A percentile compares a stretch with the other conserved stretches of the same genome.
Evolutionary conservation across 2,113 vertebrate genomes (phyloP).

Genomic region (Empidonax traillii): DNA sequence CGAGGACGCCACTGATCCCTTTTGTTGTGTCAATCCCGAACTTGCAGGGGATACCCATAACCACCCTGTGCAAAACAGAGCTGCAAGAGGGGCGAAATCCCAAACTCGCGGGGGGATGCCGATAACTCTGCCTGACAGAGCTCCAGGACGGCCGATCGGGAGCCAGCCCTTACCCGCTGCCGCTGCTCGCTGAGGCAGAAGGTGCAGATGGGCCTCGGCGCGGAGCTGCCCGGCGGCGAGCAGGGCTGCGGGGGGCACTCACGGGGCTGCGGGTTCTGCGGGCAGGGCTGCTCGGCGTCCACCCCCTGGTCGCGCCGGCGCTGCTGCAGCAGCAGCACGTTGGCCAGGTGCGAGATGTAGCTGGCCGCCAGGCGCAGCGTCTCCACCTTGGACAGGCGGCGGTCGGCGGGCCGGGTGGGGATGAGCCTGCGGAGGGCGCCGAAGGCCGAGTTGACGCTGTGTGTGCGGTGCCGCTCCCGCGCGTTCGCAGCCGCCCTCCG

Average conservation of each 20-base stretch:
- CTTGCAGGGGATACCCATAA: accelerated
- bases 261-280: neutral
- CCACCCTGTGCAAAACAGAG: accelerated
- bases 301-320: constrained; percentile 65
- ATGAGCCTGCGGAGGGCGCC: constrained; percentile 85
- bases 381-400: constrained; percentile 90
- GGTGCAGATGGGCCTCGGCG: constrained; percentile 85
- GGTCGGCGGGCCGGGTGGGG: constrained; percentile 85
- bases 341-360: constrained; percentile 90
- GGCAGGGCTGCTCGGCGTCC: constrained; percentile 71
- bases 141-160: accelerated
- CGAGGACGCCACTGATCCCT: neutral
- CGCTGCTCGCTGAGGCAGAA: constrained; percentile 90
- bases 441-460: constrained; percentile 90
- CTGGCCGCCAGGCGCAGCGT: constrained; percentile 88
- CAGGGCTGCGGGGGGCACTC: constrained; percentile 71
- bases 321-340: constrained; percentile 71
- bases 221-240: constrained; percentile 49
- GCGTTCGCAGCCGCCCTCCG: constrained; percentile 83
- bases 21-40: accelerated
- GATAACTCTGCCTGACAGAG: accelerated
- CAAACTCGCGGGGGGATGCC: accelerated
- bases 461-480: constrained; percentile 86
- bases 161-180: constrained; percentile 77
- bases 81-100: accelerated